Conservation (phyloP, 2,797 vertebrate species). For the Phoxinus dragarum region DNA sequence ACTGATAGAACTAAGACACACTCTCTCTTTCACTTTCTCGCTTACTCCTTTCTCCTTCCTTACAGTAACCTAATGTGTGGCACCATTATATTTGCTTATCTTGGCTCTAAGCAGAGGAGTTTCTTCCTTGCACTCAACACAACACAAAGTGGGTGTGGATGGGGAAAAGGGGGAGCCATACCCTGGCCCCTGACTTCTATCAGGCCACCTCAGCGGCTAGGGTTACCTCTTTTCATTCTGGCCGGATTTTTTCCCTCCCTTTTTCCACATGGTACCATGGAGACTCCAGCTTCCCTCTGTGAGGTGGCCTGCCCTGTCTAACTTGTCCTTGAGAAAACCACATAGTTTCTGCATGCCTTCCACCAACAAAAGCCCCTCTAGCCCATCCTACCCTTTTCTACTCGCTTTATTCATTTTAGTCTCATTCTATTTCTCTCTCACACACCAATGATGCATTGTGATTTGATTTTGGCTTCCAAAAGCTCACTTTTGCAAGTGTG, state of each 20-base stretch:
- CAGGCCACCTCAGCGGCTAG: conserved; percentile 74
- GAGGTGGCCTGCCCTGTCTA: conserved; percentile 45
- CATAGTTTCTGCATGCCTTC: conserved; percentile 67
- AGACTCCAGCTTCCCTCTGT: conserved; percentile 69
- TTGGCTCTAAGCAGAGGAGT: conserved; percentile 57
- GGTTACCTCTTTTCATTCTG: conserved; percentile 74
- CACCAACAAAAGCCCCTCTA: conserved; percentile 57
- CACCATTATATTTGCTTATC: conserved; percentile 64
- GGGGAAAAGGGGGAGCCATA: conserved; percentile 51
- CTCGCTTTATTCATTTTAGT: background rate
- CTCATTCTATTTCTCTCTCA: conserved; percentile 17
- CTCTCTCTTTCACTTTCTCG: conserved; percentile 51
- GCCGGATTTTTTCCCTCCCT: conserved; percentile 56
- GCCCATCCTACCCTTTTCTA: conserved; percentile 49
- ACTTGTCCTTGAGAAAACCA: conserved; percentile 74
- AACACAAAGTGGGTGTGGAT: conserved; percentile 60
- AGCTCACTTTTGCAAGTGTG: conserved; percentile 61
- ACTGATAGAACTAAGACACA: conserved; percentile 49
- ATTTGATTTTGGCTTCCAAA: conserved; percentile 61
- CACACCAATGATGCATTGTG: background rate
- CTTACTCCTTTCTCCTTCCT: conserved; percentile 43
- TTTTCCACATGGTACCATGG: conserved; percentile 68
- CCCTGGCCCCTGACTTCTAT: conserved; percentile 59
- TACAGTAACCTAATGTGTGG: conserved; percentile 63
- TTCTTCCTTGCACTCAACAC: conserved; percentile 57